Evolutionary conservation across 2,113 vertebrate species (phyloP), one percentile per base, ranked within the genome.

Genomic region (Osmerus mordax): DNA sequence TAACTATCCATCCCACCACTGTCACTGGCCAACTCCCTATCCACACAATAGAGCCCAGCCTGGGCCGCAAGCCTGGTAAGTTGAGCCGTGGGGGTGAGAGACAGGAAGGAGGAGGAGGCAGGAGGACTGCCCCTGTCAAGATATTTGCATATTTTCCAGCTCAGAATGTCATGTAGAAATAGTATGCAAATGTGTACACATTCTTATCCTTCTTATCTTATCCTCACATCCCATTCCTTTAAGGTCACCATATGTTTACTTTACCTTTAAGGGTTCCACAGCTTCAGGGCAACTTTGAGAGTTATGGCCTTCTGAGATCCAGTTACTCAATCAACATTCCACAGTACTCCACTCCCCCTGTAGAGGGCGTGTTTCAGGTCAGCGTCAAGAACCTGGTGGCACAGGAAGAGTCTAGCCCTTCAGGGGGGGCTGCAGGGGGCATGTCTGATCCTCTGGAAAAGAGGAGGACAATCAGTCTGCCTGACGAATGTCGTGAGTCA

Each of bases 401-500:
- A 11, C 71, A 59, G 71, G 41, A 47, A 2, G 41, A 47, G 41
- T 47, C 41, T 0, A 61, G 3, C 58, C n/a, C 69, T 1, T 69
- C 29, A 0, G 78, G 47, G 21, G n/a, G 47, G 21, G n/a, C n/a
- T 55, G 78, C 63, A 15, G 66, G 53, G 28, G 63, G 32, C 0
- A 18, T 3, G 14, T 70, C 78, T 18, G 73, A 71, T 19, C 56
- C 69, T 2, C 71, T 66, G 0, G 71, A 69, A 66, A 83, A 32
- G 55, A 85, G 72, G 59, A 73, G 66, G 67, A 77, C 73, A 28
- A 65, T 84, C 72, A 65, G 71, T 75, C 76, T 85, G 14, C 84
- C 84, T 0, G 80, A 89, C 0, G 83, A 86, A 29, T 85, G 81
- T 71, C 76, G 90, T 90, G 52, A 88, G 87, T 87, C 23, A 2